Evolutionary conservation across 2,797 vertebrate genomes (phyloP).

Genomic region (Pipistrellus kuhlii): DNA sequence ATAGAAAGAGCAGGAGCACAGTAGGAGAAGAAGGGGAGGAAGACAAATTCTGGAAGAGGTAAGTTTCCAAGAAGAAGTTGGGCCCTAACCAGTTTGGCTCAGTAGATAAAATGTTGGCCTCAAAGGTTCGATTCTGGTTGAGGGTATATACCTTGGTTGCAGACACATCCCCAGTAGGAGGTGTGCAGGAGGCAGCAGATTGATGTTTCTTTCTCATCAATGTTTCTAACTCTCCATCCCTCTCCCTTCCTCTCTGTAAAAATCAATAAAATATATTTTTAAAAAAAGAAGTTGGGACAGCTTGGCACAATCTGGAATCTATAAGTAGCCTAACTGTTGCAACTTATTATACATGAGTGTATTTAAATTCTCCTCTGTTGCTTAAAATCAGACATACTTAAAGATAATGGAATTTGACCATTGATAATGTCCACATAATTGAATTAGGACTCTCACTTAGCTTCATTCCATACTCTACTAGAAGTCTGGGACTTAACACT

Average conservation of each 20-base stretch:
- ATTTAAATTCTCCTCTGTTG: slow-evolving; percentile 48
- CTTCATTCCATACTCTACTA: background rate
- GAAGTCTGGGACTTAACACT: background rate
- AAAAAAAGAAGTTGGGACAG: background rate
- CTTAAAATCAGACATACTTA: slow-evolving; percentile 39
- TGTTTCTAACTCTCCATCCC: no score
- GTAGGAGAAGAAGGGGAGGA: background rate
- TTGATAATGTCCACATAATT: slow-evolving; percentile 12
- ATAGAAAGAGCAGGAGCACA: background rate
- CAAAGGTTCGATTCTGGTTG: no score
- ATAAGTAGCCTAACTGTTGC: background rate
- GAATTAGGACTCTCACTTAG: background rate
- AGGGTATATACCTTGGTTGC: no score
- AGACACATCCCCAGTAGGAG: no score
- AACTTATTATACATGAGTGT: background rate
- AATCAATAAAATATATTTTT: no score
- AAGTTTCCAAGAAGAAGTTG: background rate
- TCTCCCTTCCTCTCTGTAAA: no score
- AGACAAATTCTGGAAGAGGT: background rate
- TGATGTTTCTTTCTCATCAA: no score
- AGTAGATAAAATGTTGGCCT: no score
- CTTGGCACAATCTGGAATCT: background rate
- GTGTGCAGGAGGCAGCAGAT: no score
- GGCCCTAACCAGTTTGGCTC: background rate
- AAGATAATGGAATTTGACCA: background rate